Conservation (phyloP, 2,888 invertebrate genomes). For the Deroplatys truncata region DNA sequence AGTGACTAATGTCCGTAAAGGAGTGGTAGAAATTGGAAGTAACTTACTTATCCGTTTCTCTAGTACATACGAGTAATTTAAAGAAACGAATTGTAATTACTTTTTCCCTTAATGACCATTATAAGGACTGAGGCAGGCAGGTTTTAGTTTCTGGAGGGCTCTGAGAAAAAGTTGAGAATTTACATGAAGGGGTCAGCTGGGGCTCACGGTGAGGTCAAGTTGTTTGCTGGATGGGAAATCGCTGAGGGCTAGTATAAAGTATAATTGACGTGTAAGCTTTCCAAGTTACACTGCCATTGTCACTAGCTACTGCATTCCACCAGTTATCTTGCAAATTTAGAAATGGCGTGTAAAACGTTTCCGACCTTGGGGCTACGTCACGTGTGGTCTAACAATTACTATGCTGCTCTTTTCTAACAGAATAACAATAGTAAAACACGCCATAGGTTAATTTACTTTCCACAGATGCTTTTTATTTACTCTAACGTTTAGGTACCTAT, state of each 20-base stretch:
- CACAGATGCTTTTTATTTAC: no score
- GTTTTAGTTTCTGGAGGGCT: constrained; percentile 3
- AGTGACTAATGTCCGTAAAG: no score
- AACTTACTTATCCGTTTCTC: no score
- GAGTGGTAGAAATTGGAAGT: no score
- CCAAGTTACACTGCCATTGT: neutral
- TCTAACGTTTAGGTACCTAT: no score
- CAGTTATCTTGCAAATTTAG: neutral
- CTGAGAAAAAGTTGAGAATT: neutral
- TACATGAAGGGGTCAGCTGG: neutral
- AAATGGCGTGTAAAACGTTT: neutral
- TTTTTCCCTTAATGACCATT: neutral
- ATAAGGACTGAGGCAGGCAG: neutral
- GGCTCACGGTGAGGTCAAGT: neutral
- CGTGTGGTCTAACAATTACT: neutral
- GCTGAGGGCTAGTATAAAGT: neutral
- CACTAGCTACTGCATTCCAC: neutral
- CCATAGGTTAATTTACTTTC: neutral
- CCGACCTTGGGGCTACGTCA: neutral
- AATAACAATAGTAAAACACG: no score
- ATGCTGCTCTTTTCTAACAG: neutral
- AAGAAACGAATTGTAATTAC: neutral
- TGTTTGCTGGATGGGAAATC: neutral
- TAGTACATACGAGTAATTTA: no score
- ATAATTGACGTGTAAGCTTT: neutral